Base-by-base conservation (phyloP, 2,113 vertebrate species). In the Periophthalmus modestus region DNA sequence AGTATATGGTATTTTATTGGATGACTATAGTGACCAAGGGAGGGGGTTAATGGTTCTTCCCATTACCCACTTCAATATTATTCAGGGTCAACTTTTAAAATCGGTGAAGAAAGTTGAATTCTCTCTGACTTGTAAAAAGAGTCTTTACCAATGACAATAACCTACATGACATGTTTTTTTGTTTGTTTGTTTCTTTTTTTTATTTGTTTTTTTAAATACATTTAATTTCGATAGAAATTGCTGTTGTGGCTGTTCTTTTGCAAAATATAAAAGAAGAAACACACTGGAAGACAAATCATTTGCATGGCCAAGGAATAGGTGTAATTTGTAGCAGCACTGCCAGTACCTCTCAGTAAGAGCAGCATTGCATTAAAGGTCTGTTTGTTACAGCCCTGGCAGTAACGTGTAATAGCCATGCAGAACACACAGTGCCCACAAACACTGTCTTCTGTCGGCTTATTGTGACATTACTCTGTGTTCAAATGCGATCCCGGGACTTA, bases 381-480 rank as follows among this genome's bases (percentile, higher is more conserved):
- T n/a, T 16, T 65, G 33, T 65, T 9, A 36, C 36, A 33, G 33
- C 34, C 39, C 36, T 39, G 28, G 5, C n/a, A 6, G 12, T 66
- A 13, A 66, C 36, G n/a, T 66, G 18, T 43, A 36, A 55, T 52
- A 19, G 16, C 50, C 19, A 52, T 55, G 52, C 9, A 73, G 75
- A 66, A 57, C 14, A 11, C 48, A 34, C n/a, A 13, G 66, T 66
- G 34, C 71, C 59, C 5, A 69, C 36, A 43, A 15, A 54, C 23
- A 33, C 47, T 71, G 28, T 66, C 39, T 71, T 48, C 70, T 39
- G 5, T 7, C 21, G 1, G 58, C 13, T 24, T 34, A 50, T 4
- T 34, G 19, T 3, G 2, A 28, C n/a, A 39, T 71, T 18, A 50
- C 50, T 72, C 43, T 1, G 33, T 57, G 48, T 19, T 15, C 13